These are phyloP conservation scores for Hipposideros larvatus DNA, from an alignment of 2,797 vertebrate species.

Conservation along the genomic window DNA sequence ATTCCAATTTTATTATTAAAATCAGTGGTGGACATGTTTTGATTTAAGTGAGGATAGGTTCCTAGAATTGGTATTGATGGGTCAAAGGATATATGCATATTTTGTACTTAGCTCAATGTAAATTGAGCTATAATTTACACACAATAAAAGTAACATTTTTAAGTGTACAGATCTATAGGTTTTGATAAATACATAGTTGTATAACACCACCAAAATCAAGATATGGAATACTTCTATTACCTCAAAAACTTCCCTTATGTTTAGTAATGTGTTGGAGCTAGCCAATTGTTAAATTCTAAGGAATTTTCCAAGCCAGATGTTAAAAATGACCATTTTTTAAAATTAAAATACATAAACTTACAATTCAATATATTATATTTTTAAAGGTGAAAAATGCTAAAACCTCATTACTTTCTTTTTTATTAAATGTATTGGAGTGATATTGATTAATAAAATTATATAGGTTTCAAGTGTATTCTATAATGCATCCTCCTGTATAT, in stretches of 20 bases:
- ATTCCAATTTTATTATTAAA: constrained; percentile 18
- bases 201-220: not conserved
- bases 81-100: not conserved
- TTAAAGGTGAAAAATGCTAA: not conserved
- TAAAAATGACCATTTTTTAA: constrained; percentile 7
- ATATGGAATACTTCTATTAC: not conserved
- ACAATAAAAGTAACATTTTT: not conserved
- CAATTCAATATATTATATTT: not conserved
- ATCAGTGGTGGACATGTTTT: not conserved
- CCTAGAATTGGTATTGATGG: not conserved
- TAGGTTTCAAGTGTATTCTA: no score
- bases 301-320: not conserved
- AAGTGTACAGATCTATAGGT: not conserved
- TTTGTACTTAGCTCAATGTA: not conserved
- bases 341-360: not conserved
- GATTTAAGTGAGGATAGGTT: not conserved
- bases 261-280: not conserved
- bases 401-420: no score
- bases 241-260: not conserved
- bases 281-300: not conserved
- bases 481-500: no score
- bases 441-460: no score
- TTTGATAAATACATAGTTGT: not conserved
- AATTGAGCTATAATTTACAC: not conserved
- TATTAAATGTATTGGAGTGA: no score